phyloP scores from a whole-genome alignment of 2,888 invertebrate genomes.

The Torymus texanus region DNA sequence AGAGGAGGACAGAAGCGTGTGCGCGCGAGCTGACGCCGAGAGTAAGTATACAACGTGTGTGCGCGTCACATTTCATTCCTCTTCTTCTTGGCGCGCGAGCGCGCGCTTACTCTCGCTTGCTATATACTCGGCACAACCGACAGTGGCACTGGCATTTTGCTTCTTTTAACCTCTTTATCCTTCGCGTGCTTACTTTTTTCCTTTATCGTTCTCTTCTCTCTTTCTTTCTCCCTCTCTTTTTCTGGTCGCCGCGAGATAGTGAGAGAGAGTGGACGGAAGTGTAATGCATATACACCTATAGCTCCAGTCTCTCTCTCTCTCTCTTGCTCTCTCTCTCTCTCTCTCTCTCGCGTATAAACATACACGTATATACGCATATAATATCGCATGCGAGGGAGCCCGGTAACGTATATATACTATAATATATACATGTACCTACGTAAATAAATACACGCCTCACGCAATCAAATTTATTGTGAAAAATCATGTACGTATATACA shows the following conservation, averaged over 20 bases:
- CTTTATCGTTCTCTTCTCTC: conserved; percentile 21
- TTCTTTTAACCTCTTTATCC: conserved; percentile 50
- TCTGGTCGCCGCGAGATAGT: neutral
- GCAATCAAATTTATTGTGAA: conserved; percentile 40
- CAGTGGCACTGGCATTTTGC: conserved; percentile 18
- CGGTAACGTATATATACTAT: conserved; percentile 11
- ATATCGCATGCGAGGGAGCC: neutral
- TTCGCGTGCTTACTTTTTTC: conserved; percentile 36
- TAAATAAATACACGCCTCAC: neutral
- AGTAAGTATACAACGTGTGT: too few relatives aligned
- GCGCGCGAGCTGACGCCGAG: too few relatives aligned
- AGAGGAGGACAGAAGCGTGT: too few relatives aligned
- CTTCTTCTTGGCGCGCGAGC: too few relatives aligned
- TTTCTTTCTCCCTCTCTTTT: conserved; percentile 21
- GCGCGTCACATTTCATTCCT: too few relatives aligned
- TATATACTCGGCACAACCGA: neutral
- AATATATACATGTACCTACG: neutral
- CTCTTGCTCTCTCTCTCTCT: too few relatives aligned
- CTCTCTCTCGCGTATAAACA: too few relatives aligned
- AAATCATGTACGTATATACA: conserved; percentile 6
- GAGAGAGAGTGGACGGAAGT: conserved; percentile 9
- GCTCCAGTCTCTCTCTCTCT: too few relatives aligned
- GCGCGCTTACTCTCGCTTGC: too few relatives aligned
- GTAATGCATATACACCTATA: neutral
- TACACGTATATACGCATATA: neutral